These are phyloP conservation scores for Gastrophysa polygoni DNA, from an alignment of 2,888 invertebrate genomes.

Conservation along the genomic window DNA sequence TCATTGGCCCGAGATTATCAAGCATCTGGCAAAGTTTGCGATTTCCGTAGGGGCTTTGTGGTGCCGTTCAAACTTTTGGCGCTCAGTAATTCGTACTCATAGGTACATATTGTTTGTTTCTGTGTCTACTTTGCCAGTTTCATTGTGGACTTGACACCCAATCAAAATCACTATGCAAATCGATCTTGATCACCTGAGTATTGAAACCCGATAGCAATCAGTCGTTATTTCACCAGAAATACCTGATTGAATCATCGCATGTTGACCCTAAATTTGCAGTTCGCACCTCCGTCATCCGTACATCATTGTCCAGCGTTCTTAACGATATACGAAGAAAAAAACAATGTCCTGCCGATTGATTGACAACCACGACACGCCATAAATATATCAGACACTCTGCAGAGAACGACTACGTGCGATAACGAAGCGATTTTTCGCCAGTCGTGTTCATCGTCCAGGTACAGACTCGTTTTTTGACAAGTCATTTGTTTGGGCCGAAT, in stretches of 20 bases:
- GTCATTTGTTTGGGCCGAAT: slow-evolving; percentile 32
- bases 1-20: no score
- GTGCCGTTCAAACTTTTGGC: no score
- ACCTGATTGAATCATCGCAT: neutral
- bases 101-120: no score
- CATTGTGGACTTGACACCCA: no score
- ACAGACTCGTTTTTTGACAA: slow-evolving; percentile 34
- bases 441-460: slow-evolving; percentile 21
- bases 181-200: no score
- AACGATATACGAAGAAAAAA: neutral
- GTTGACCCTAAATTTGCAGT: neutral
- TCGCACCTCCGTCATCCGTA: neutral
- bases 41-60: no score
- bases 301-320: neutral
- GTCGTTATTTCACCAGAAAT: neutral
- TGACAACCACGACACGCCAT: slow-evolving; percentile 16
- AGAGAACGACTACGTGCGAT: slow-evolving; percentile 14
- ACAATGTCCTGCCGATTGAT: slow-evolving; percentile 5
- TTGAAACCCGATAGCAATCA: no score
- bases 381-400: slow-evolving; percentile 16
- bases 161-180: no score
- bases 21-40: no score
- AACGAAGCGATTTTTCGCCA: slow-evolving; percentile 23
- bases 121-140: no score
- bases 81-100: no score